phyloP scores from a whole-genome alignment of 2,797 vertebrate genomes.

The Amblyraja radiata region DNA sequence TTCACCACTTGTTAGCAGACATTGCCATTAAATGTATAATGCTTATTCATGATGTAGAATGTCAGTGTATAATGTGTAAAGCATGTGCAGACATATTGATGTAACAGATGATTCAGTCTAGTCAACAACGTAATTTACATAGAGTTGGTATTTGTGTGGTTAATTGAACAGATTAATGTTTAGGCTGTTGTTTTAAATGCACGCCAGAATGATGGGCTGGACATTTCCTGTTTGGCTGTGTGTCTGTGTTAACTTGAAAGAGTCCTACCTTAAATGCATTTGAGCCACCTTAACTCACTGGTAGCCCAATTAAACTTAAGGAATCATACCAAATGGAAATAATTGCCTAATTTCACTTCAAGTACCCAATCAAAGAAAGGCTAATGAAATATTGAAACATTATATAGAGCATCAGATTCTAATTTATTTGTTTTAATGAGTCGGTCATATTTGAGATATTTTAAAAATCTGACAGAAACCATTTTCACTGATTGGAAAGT shows the following conservation, averaged over 20 bases:
- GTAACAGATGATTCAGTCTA: neutral
- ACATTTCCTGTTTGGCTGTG: neutral
- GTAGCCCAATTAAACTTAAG: neutral
- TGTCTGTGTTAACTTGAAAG: neutral
- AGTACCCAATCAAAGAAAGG: neutral
- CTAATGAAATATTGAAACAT: neutral
- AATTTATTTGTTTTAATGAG: neutral
- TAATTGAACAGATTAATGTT: neutral
- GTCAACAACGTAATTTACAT: neutral
- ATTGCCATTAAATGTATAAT: neutral
- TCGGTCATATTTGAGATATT: neutral
- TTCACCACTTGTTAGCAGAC: neutral
- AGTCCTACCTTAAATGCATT: neutral
- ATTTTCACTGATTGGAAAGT: too few relatives aligned
- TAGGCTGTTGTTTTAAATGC: neutral
- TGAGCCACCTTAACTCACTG: neutral
- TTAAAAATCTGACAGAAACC: neutral
- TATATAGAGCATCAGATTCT: neutral
- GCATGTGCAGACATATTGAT: neutral
- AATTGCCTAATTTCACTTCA: neutral
- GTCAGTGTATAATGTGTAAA: neutral
- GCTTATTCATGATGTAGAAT: neutral
- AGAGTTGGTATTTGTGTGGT: neutral
- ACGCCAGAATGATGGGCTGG: too few relatives aligned
- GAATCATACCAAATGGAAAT: neutral